phyloP scores from a whole-genome alignment of 2,113 vertebrate genomes.

The Symphodus melops region DNA sequence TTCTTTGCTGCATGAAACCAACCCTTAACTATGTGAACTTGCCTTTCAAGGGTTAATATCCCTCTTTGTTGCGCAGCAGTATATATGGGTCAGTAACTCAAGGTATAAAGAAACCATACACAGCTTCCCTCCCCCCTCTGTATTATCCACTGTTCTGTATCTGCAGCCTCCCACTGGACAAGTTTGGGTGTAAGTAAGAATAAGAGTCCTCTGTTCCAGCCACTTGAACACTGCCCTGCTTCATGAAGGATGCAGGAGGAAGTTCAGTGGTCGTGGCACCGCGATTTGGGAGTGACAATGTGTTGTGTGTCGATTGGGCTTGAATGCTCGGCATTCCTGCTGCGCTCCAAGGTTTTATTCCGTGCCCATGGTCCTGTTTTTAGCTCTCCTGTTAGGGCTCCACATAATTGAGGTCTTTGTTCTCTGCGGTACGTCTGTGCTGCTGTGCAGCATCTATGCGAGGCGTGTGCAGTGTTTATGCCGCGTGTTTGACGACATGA shows the following conservation, averaged over 20 bases:
- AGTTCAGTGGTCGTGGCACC: conserved; percentile 54
- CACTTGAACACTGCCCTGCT: conserved; percentile 72
- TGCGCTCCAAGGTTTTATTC: conserved; percentile 68
- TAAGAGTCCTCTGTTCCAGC: conserved; percentile 72
- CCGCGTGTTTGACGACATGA: conserved; percentile 47
- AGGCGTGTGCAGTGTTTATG: conserved; percentile 43
- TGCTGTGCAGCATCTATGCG: conserved; percentile 39
- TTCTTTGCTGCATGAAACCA: not conserved
- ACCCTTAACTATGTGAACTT: not conserved
- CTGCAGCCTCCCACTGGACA: conserved; percentile 52
- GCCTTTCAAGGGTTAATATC: conserved; percentile 16
- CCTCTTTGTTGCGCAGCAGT: conserved; percentile 36
- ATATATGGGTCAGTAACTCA: conserved; percentile 43
- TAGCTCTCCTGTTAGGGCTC: conserved; percentile 69
- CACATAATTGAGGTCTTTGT: conserved; percentile 81
- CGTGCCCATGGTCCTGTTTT: conserved; percentile 70
- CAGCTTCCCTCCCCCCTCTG: conserved; percentile 9
- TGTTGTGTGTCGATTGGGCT: conserved; percentile 60
- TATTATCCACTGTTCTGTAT: conserved; percentile 50
- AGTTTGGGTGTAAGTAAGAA: conserved; percentile 51
- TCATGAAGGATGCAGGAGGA: conserved; percentile 63
- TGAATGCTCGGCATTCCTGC: conserved; percentile 75
- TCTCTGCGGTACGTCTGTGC: conserved; percentile 59
- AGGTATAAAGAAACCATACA: conserved; percentile 56
- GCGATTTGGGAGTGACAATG: conserved; percentile 63